A percentile compares a stretch with the other conserved stretches of the same genome.
These are phyloP conservation scores for Corythornis cristatus DNA, from an alignment of 2,113 vertebrate species.

Conservation along the genomic window DNA sequence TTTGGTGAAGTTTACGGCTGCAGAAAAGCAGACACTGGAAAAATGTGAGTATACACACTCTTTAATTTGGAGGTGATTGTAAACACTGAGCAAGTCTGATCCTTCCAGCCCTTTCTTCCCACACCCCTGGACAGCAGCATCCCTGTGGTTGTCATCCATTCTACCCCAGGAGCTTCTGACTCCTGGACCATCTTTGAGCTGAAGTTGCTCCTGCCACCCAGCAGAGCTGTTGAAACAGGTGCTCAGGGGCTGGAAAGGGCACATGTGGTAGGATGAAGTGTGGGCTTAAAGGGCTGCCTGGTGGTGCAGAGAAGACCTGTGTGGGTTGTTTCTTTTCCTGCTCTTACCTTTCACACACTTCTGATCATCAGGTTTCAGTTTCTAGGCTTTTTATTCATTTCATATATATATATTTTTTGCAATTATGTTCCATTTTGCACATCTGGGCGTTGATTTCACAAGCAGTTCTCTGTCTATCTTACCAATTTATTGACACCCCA, in stretches of 20 bases:
- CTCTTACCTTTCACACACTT: not conserved
- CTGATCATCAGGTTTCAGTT: not conserved
- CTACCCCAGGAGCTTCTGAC: not conserved
- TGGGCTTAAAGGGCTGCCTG: not conserved
- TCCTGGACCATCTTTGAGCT: not conserved
- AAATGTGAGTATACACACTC: conserved; percentile 85
- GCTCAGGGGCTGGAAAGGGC: not conserved
- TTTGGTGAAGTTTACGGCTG: conserved; percentile 98
- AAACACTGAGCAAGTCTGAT: not conserved
- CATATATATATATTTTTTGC: no score
- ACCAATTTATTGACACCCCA: not conserved
- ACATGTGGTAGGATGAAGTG: not conserved
- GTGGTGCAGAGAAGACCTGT: not conserved
- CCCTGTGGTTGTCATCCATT: not conserved
- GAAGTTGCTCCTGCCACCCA: not conserved
- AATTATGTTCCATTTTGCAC: not conserved
- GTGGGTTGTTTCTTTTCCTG: not conserved
- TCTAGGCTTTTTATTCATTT: not conserved
- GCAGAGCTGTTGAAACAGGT: no score
- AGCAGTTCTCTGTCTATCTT: not conserved
- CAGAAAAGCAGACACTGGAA: conserved; percentile 98
- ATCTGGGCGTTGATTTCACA: not conserved
- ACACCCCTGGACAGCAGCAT: not conserved
- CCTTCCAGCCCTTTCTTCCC: not conserved
- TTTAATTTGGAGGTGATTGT: not conserved